phyloP scores from a whole-genome alignment of 2,888 invertebrate species.

The Xiphydria camelus region DNA sequence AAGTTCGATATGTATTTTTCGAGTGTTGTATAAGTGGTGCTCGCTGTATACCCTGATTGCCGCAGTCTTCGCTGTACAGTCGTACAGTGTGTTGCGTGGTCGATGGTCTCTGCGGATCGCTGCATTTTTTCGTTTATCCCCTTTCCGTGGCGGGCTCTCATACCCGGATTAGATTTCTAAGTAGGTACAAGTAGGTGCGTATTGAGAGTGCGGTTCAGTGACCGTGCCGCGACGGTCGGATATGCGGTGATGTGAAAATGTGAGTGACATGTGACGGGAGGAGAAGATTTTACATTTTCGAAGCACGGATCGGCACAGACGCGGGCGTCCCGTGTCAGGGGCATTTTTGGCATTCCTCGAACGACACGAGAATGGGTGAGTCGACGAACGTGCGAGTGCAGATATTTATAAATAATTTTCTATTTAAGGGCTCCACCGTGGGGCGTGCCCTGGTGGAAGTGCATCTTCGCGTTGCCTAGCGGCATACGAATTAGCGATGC shows the following conservation, averaged over 20 bases:
- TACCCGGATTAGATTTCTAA: not conserved
- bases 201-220: not conserved
- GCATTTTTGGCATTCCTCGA: constrained; percentile 17
- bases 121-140: too few species aligned
- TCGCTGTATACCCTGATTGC: too few species aligned
- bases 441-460: constrained; percentile 13
- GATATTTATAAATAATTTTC: constrained; percentile 39
- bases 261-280: constrained; percentile 21
- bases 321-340: constrained; percentile 24
- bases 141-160: not conserved
- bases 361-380: constrained; percentile 33
- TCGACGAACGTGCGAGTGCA: constrained; percentile 12
- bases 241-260: constrained; percentile 21
- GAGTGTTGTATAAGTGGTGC: too few species aligned
- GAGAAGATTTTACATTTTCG: not conserved
- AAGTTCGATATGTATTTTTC: too few species aligned
- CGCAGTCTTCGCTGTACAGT: too few species aligned
- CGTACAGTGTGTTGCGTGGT: too few species aligned
- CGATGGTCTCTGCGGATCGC: too few species aligned
- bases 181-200: not conserved
- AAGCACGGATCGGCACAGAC: constrained; percentile 14
- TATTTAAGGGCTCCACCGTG: constrained; percentile 30
- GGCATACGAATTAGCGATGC: too few species aligned
- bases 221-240: not conserved
- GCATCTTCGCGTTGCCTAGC: not conserved